Base-by-base conservation (phyloP, 2,888 invertebrate species). In the Oxytorus armatus region DNA sequence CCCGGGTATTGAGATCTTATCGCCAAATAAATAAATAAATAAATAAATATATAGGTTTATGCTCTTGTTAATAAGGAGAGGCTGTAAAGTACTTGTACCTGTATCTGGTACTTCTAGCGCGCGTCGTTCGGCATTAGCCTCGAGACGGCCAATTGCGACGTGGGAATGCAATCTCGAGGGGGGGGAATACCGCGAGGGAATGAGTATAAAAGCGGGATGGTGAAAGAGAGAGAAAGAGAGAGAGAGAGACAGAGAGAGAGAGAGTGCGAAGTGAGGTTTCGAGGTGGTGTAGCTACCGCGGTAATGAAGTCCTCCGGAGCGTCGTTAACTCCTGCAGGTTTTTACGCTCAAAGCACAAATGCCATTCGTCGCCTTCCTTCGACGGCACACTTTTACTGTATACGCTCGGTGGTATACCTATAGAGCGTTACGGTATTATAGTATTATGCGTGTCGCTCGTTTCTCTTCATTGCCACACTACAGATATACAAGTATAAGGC, bases 301-400 rank as follows among this genome's bases (percentile, higher is more conserved):
- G 72, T 77, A 77, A 77, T 77, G 77, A 86, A 87, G 86, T 88
- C 86, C 85, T 88, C 86, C 77, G 85, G 85, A 84, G 86, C 85
- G 81, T 88, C 87, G 86, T 88, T 88, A 88, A 85, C 85, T 88
- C 82, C 80, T 79, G 83, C 84, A 77, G 83, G 78, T 86, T 87
- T 86, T 86, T 87, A 86, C 84, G 77, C 80, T 21, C 74, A 77
- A 86, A 84, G 85, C 84, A 86, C 84, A 85, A 84, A 86, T 79
- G 80, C 83, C 86, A 85, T 86, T 87, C 86, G 84, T 87, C 84
- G 84, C 82, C 83, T 79, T 75, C 65, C 77, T 70, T 51, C 75
- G 63, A 44, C 49, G 57, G 77, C 72, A 66, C 65, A 72, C 51
- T 77, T 72, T 66, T 66, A 66, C 57, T 66, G 29, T 42, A 59